Conservation (phyloP, 92 coral and sea anemone genomes). For the Porites evermanni region DNA sequence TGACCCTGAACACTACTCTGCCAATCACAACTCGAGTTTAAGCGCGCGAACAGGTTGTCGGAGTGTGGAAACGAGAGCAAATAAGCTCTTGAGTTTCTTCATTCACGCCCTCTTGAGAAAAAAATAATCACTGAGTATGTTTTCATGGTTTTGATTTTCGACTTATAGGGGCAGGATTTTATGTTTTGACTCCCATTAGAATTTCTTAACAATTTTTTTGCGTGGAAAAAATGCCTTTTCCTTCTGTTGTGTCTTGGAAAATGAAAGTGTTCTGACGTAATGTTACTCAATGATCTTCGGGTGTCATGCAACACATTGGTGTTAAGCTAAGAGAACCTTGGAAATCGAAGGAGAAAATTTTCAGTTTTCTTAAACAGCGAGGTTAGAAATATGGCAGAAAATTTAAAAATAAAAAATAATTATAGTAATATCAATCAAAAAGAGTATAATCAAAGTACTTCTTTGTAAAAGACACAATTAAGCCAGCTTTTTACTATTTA, state of each 20-base stretch:
- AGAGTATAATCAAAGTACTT: no score
- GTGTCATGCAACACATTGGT: slow-evolving; percentile 20
- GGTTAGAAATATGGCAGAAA: no score
- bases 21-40: slow-evolving; percentile 72
- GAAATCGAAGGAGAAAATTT: no score
- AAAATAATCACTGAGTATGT: slow-evolving; percentile 16
- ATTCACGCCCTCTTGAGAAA: slow-evolving; percentile 23
- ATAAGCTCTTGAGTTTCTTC: slow-evolving; percentile 37
- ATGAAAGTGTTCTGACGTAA: slow-evolving; percentile 45
- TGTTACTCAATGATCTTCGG: slow-evolving; percentile 23
- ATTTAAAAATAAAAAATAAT: not conserved
- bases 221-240: not conserved
- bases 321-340: not conserved
- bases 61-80: slow-evolving; percentile 49
- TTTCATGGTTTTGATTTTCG: slow-evolving; percentile 18
- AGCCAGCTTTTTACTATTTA: not conserved
- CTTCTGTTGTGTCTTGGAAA: slow-evolving; percentile 30
- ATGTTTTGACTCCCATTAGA: not conserved
- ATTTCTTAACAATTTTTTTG: not conserved
- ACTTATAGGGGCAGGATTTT: not conserved
- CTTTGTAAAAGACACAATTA: not conserved
- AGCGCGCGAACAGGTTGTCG: slow-evolving; percentile 72
- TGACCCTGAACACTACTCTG: slow-evolving; percentile 80
- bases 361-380: no score
- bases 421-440: not conserved